Percentiles rank a stretch among this genome's conserved stretches.
These are phyloP conservation scores for Eudasyphora cyanicolor DNA, from an alignment of 2,888 invertebrate genomes.

Conservation along the genomic window DNA sequence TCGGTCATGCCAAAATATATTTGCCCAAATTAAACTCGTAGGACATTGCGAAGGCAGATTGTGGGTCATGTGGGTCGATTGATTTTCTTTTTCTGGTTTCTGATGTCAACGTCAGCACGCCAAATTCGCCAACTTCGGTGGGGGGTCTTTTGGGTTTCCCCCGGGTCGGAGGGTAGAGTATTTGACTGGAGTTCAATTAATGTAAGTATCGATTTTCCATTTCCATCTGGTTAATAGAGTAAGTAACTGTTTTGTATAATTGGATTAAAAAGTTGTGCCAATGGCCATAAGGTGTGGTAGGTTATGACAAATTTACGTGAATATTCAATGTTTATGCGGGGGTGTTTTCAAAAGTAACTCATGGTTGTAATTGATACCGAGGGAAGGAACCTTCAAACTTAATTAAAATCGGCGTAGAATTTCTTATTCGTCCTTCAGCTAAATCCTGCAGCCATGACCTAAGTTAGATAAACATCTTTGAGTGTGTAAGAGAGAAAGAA, in stretches of 20 bases:
- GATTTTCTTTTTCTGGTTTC: background rate
- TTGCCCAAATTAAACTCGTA: background rate
- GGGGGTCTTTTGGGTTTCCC: too few relatives aligned
- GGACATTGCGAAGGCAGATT: constrained; percentile 7
- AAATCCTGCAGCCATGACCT: too few relatives aligned
- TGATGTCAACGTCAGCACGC: constrained; percentile 2
- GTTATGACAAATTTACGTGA: background rate
- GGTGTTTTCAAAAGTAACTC: background rate
- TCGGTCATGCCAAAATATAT: constrained; percentile 2
- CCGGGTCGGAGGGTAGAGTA: background rate
- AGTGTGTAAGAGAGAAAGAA: too few relatives aligned
- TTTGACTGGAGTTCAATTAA: background rate
- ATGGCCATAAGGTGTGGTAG: background rate
- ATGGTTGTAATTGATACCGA: too few relatives aligned
- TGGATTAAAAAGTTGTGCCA: background rate
- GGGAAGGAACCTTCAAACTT: too few relatives aligned
- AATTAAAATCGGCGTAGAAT: too few relatives aligned
- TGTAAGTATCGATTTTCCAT: background rate
- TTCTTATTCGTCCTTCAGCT: too few relatives aligned
- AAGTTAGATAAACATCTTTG: too few relatives aligned
- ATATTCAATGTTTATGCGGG: background rate
- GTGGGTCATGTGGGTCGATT: constrained; percentile 25
- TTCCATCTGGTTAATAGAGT: background rate
- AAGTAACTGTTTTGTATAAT: background rate
- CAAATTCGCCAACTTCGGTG: background rate